Evolutionary conservation across 2,797 vertebrate genomes (phyloP).

Genomic region (Anguilla anguilla): DNA sequence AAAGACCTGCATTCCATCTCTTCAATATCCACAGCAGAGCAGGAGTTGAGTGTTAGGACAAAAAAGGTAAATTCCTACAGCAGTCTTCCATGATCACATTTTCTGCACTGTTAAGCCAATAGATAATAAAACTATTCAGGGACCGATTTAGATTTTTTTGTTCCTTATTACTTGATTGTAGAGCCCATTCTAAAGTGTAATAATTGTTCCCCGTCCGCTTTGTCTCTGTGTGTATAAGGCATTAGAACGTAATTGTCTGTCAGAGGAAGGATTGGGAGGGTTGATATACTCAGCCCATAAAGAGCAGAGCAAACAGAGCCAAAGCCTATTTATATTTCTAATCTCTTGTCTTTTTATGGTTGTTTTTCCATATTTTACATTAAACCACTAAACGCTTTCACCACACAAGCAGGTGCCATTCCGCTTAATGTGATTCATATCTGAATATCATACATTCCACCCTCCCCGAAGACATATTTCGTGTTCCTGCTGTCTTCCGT

Average conservation of each 20-base stretch:
- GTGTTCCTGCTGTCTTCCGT: not conserved
- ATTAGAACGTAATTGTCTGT: constrained; percentile 36
- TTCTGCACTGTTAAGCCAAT: not conserved
- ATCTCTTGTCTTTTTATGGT: not conserved
- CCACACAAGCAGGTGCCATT: not conserved
- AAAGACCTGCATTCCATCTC: not conserved
- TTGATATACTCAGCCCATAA: not conserved
- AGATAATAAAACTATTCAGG: constrained; percentile 9
- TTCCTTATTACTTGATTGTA: constrained; percentile 9
- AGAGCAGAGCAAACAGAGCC: not conserved
- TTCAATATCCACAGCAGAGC: not conserved
- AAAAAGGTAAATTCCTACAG: not conserved
- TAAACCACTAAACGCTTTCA: not conserved
- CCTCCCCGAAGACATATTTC: not conserved
- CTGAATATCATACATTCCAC: not conserved
- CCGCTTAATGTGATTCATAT: not conserved
- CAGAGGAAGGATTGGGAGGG: not conserved
- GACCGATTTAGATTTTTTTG: constrained; percentile 12
- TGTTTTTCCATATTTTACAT: not conserved
- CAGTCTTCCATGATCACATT: not conserved
- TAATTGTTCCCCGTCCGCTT: constrained; percentile 24
- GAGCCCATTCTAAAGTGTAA: constrained; percentile 25
- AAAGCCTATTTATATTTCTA: not conserved
- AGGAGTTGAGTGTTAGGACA: not conserved
- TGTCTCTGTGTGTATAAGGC: constrained; percentile 24